Evolutionary conservation across 1,140 invertebrate species (phyloP).

Genomic region (Diorhabda elongata): DNA sequence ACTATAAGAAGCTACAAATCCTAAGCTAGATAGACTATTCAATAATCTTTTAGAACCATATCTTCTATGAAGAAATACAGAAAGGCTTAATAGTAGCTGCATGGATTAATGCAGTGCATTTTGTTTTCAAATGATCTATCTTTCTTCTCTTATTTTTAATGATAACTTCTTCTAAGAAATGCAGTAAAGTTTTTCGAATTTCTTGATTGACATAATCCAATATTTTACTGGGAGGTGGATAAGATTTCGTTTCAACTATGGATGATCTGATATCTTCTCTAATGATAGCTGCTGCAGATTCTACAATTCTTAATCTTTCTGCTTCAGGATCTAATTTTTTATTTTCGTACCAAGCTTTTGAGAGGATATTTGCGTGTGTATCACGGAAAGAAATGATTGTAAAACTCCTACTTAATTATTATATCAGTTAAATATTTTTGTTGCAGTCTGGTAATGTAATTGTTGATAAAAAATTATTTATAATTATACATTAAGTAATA

Average conservation of each 20-base stretch:
- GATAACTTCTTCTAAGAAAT: conserved; percentile 40
- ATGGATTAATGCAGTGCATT: conserved; percentile 40
- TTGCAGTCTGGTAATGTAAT: conserved; percentile 37
- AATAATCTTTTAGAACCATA: conserved; percentile 40
- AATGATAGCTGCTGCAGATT: conserved; percentile 45
- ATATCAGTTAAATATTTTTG: conserved; percentile 42
- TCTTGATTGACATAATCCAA: conserved; percentile 37
- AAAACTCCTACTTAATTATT: conserved; percentile 39
- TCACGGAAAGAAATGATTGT: conserved; percentile 28
- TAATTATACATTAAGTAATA: too few relatives aligned
- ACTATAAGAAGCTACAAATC: conserved; percentile 39
- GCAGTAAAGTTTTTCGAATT: conserved; percentile 40
- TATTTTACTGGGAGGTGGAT: conserved; percentile 37
- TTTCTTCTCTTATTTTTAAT: conserved; percentile 40
- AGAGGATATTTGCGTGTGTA: conserved; percentile 2
- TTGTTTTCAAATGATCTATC: conserved; percentile 33
- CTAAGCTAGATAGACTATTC: conserved; percentile 43
- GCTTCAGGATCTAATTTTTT: conserved; percentile 30
- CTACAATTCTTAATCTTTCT: conserved; percentile 38
- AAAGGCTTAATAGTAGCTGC: conserved; percentile 40
- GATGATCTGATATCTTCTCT: conserved; percentile 42
- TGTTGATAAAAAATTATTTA: too few relatives aligned
- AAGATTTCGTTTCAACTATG: conserved; percentile 38
- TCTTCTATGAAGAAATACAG: conserved; percentile 40
- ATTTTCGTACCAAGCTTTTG: conserved; percentile 26